These are phyloP conservation scores for Pyrgus malvae DNA, from an alignment of 2,888 invertebrate genomes.

Conservation along the genomic window DNA sequence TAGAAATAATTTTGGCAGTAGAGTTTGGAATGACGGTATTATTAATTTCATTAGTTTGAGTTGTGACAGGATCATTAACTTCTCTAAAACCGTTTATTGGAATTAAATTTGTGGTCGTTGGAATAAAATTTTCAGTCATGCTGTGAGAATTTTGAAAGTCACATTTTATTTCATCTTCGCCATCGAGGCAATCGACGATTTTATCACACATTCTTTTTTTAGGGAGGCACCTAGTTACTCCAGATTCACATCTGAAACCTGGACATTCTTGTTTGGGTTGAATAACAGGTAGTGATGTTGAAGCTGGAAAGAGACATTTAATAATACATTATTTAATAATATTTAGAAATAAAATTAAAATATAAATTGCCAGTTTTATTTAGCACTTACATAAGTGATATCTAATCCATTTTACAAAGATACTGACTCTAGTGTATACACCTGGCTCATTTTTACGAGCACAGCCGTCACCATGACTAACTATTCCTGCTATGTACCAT, in stretches of 20 bases:
- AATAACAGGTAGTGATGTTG: slow-evolving; percentile 65
- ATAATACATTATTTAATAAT: not conserved
- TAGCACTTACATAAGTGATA: slow-evolving; percentile 79
- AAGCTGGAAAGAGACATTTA: no score
- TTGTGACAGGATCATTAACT: not conserved
- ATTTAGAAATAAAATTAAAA: not conserved
- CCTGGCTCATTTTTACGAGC: slow-evolving; percentile 90
- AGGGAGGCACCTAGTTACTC: slow-evolving; percentile 86
- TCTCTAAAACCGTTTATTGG: slow-evolving; percentile 7
- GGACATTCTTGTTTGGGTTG: slow-evolving; percentile 85
- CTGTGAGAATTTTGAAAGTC: slow-evolving; percentile 30
- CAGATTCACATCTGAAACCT: slow-evolving; percentile 86
- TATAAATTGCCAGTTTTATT: not conserved
- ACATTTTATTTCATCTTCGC: slow-evolving; percentile 91
- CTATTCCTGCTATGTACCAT: slow-evolving; percentile 92
- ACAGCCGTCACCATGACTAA: slow-evolving; percentile 94
- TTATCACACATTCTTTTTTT: slow-evolving; percentile 86
- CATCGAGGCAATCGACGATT: slow-evolving; percentile 88
- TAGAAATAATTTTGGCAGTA: not conserved
- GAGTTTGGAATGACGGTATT: not conserved
- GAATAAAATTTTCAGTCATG: not conserved
- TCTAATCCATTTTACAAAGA: slow-evolving; percentile 88
- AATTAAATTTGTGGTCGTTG: not conserved
- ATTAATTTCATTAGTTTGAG: not conserved
- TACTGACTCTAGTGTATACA: slow-evolving; percentile 89